Conservation (phyloP, 2,797 vertebrate species). For the Telmatherina bonti region DNA sequence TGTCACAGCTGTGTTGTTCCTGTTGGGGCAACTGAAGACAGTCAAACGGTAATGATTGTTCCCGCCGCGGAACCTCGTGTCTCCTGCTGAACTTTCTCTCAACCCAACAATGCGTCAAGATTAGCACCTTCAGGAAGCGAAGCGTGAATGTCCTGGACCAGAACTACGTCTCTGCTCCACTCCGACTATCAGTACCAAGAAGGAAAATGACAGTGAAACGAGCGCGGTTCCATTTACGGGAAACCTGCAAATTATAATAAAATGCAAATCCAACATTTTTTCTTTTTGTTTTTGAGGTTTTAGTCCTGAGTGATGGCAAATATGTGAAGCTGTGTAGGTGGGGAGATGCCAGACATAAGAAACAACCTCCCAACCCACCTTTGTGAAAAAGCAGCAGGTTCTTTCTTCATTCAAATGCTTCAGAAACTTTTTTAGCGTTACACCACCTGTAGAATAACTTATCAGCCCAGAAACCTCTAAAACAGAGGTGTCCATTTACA, state of each 20-base stretch:
- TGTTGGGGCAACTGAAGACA: too few relatives aligned
- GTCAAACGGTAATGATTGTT: background rate
- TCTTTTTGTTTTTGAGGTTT: constrained; percentile 17
- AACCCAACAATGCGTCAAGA: constrained; percentile 20
- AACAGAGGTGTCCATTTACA: too few relatives aligned
- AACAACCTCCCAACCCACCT: constrained; percentile 6
- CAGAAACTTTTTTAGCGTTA: too few relatives aligned
- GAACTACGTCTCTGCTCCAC: background rate
- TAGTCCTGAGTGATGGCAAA: constrained; percentile 3
- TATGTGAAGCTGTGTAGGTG: constrained; percentile 32
- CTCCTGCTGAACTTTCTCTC: constrained; percentile 28
- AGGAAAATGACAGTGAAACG: background rate
- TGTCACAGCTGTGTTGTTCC: background rate
- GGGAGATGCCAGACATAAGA: constrained; percentile 43
- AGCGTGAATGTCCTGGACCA: constrained; percentile 9
- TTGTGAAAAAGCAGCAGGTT: background rate
- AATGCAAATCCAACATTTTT: constrained; percentile 26
- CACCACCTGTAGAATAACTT: too few relatives aligned
- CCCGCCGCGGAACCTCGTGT: background rate
- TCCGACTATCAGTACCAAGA: too few relatives aligned
- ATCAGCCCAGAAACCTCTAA: too few relatives aligned
- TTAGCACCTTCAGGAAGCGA: constrained; percentile 1
- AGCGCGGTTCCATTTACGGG: background rate
- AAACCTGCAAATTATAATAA: constrained; percentile 10
- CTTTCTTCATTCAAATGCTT: too few relatives aligned